These are phyloP conservation scores for Bombus superbus DNA, from an alignment of 1,140 invertebrate genomes.

Conservation along the genomic window DNA sequence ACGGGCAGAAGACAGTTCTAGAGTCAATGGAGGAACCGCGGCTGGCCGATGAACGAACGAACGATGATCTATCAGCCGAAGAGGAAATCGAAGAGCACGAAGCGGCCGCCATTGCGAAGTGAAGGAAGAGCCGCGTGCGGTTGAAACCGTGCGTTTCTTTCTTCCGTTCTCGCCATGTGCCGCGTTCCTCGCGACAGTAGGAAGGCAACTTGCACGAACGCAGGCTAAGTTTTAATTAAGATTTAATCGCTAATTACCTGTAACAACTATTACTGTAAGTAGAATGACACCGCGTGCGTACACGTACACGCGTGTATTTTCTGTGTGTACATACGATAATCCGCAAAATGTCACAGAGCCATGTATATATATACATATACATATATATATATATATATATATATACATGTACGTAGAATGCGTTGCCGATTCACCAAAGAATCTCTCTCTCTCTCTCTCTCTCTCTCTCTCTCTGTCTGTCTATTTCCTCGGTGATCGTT, in stretches of 20 bases:
- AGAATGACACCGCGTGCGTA: conserved; percentile 14
- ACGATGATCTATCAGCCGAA: too few relatives aligned
- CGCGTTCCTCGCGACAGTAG: neutral
- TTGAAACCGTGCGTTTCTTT: too few relatives aligned
- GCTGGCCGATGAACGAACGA: too few relatives aligned
- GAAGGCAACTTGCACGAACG: neutral
- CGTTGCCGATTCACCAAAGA: neutral
- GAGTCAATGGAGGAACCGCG: too few relatives aligned
- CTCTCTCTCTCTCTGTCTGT: neutral
- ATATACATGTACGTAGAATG: neutral
- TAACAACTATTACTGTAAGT: conserved; percentile 33
- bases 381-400: neutral
- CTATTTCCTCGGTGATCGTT: neutral
- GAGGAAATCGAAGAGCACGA: too few relatives aligned
- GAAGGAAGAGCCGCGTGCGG: too few relatives aligned
- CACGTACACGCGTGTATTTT: conserved; percentile 6
- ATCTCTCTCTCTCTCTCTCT: neutral
- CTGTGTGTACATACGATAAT: neutral
- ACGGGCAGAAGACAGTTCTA: too few relatives aligned
- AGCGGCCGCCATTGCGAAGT: too few relatives aligned
- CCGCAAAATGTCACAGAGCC: neutral
- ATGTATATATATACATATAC: neutral
- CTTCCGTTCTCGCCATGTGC: neutral
- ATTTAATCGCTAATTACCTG: conserved; percentile 21
- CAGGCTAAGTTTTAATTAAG: conserved; percentile 13